Base-by-base conservation (phyloP, 2,113 vertebrate genomes). In the Elaphurus davidianus region DNA sequence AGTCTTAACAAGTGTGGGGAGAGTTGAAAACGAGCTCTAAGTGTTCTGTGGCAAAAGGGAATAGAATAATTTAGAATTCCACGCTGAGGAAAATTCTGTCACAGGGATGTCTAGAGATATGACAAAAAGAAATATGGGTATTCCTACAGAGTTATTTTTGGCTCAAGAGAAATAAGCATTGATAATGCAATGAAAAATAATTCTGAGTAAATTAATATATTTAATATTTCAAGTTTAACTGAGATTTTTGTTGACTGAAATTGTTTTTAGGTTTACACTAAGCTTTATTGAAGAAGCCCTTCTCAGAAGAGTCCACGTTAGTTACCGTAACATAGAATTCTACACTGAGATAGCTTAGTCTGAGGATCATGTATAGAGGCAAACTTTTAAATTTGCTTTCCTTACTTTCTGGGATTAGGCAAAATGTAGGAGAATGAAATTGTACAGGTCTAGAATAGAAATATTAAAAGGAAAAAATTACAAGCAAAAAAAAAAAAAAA, bases 211-310 rank as follows among this genome's bases (percentile, higher is more conserved):
- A 95, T 33, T 30, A 52, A 25, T 36, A 59, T 82, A 64, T 45
- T 81, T 87, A 82, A 28, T 93, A 97, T 85, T 88, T 91, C 33
- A 87, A 64, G 55, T 78, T 93, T 93, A 86, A 33, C 47, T 87
- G 62, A 87, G 17, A 78, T 45, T 40, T 90, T 87, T 16, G 57
- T 27, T 89, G 52, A 36, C 36, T 57, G 57, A 96, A 79, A 36
- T 36, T 7, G 30, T 60, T 94, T 60, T 86, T 55, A 57, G 43
- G 55, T 54, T 95, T 90, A 50, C 27, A 84, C 8, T 84, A 91
- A 50, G 83, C 33, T 59, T n/a, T 45, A 83, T 4, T 28, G 50
- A 93, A 86, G 40, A 82, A 67, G 14, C 25, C 45, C n/a, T 93
- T 82, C 36, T 81, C 47, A 21, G 15, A 83, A 84, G 40, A 55